Conservation (phyloP, 2,888 invertebrate genomes). For the Rambutsinella grinnellia region DNA sequence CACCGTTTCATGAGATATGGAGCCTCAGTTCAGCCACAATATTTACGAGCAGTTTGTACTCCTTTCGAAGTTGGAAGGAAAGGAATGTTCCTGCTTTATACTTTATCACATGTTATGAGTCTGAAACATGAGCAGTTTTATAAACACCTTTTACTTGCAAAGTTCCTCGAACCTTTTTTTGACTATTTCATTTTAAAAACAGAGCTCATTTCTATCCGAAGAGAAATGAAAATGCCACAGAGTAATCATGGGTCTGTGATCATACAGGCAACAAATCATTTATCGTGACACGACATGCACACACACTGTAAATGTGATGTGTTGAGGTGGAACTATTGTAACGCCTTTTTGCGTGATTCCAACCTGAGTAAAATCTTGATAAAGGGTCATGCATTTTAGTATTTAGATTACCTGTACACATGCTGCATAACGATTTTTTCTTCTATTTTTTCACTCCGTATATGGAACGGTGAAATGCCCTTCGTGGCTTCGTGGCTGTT, state of each 20-base stretch:
- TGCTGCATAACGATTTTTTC: too few relatives aligned
- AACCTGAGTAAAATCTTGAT: slow-evolving; percentile 21
- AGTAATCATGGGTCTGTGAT: slow-evolving; percentile 36
- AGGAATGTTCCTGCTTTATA: too few relatives aligned
- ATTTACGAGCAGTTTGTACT: slow-evolving; percentile 34
- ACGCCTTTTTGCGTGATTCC: slow-evolving; percentile 48
- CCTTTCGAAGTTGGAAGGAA: too few relatives aligned
- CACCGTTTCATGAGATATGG: slow-evolving; percentile 61
- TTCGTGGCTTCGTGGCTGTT: slow-evolving; percentile 10
- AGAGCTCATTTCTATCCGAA: too few relatives aligned
- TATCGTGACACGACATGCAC: slow-evolving; percentile 35
- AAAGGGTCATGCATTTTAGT: slow-evolving; percentile 1
- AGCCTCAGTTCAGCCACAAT: slow-evolving; percentile 44
- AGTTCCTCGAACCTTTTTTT: too few relatives aligned
- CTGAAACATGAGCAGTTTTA: too few relatives aligned
- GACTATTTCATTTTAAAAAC: too few relatives aligned
- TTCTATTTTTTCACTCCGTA: too few relatives aligned
- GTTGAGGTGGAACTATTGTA: slow-evolving; percentile 35
- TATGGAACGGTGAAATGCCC: slow-evolving; percentile 6
- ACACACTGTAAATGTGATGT: slow-evolving; percentile 15
- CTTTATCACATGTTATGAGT: too few relatives aligned
- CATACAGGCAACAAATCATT: slow-evolving; percentile 44
- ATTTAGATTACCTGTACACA: too few relatives aligned
- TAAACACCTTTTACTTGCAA: too few relatives aligned
- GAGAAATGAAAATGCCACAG: too few relatives aligned